phyloP scores from a whole-genome alignment of 2,797 vertebrate species.

The Galagoides demidoff region DNA sequence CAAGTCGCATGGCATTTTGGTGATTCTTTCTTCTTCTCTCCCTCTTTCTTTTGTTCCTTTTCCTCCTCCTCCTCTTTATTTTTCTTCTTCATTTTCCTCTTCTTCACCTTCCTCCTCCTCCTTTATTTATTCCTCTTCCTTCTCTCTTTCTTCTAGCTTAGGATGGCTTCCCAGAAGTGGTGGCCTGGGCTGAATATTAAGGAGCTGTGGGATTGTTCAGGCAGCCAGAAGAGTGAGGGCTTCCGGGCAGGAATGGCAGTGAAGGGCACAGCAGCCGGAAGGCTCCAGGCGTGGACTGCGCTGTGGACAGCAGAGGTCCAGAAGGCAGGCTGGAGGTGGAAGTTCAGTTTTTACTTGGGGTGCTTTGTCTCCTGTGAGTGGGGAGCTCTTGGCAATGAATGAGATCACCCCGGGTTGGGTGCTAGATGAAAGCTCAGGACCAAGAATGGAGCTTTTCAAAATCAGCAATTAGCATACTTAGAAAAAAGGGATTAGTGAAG shows the following conservation, averaged over 20 bases:
- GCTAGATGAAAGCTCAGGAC: background rate
- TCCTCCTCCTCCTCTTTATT: background rate
- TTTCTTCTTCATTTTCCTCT: background rate
- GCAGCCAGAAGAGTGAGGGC: background rate
- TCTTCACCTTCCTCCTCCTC: background rate
- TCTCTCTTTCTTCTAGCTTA: background rate
- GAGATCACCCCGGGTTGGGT: background rate
- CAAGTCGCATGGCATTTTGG: background rate
- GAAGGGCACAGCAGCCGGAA: background rate
- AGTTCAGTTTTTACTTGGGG: background rate
- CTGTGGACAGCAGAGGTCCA: background rate
- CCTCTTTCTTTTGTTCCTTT: background rate
- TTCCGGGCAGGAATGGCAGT: background rate
- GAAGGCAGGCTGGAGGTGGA: background rate
- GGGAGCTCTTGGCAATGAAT: background rate
- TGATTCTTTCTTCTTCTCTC: background rate
- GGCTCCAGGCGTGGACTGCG: background rate
- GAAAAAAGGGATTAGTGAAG: background rate
- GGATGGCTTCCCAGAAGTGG: background rate
- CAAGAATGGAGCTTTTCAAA: background rate
- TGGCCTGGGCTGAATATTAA: background rate
- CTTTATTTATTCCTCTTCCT: background rate
- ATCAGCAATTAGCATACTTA: background rate
- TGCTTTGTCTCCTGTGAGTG: background rate
- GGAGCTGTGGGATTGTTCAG: background rate